These are phyloP conservation scores for Telmatochromis sp. DNA, from an alignment of 2,113 vertebrate genomes.

Conservation along the genomic window DNA sequence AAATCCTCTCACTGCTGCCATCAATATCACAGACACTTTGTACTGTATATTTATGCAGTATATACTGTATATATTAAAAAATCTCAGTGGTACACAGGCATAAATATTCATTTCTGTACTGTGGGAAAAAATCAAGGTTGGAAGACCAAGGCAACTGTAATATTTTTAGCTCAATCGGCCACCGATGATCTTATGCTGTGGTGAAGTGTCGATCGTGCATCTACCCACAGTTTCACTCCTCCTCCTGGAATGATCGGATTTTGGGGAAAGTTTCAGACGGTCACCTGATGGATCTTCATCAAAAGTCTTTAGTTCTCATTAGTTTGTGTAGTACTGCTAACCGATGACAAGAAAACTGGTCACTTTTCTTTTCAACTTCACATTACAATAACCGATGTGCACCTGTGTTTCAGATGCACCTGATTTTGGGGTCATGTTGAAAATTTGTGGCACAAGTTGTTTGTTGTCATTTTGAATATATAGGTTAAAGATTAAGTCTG, in stretches of 20 bases:
- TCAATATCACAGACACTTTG: background rate
- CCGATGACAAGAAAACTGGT: background rate
- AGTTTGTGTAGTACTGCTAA: rapidly evolving
- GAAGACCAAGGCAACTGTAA: background rate
- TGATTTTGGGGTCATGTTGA: background rate
- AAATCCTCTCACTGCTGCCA: background rate
- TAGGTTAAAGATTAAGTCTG: background rate
- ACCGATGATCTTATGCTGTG: background rate
- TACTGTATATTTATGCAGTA: background rate
- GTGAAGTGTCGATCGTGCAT: background rate
- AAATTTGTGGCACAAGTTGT: background rate
- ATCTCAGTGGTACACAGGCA: background rate
- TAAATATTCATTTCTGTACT: background rate
- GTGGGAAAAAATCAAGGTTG: background rate
- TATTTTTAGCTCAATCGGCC: background rate
- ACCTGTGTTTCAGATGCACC: background rate
- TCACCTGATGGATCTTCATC: background rate
- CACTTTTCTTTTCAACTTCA: background rate
- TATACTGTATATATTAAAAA: background rate
- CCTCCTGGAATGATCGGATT: rapidly evolving
- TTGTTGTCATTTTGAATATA: background rate
- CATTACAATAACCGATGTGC: background rate
- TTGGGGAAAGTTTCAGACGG: background rate
- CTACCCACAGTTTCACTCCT: background rate
- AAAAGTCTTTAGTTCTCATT: background rate